Evolutionary conservation across 2,888 invertebrate genomes (phyloP), one percentile per base, ranked within the genome.

Genomic region (Melangyna quadrimaculata): DNA sequence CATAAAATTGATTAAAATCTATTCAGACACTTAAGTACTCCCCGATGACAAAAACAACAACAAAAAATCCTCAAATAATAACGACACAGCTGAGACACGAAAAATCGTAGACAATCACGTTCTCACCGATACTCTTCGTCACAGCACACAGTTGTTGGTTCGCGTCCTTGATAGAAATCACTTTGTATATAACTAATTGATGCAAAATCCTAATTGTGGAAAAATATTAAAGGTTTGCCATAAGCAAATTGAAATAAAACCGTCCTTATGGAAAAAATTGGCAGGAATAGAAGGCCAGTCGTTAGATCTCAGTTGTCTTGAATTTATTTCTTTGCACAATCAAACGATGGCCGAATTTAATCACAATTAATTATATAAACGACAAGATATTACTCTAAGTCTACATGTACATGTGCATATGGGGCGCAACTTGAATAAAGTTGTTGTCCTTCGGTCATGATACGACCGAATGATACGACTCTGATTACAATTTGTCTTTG

Each of bases 401-500:
- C 27, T 14, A 14, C 14, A n/a, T n/a, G n/a, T 8, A 22, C 9
- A 19, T 19, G 1, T 22, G 5, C 6, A 14, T 43, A 48, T 57
- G 19, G 12, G 17, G 2, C 6, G 8, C 32, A 32, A 35, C 37
- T 51, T 67, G 81, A 29, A 43, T 55, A 55, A 35, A 57, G 48
- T 67, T 69, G 65, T 55, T 63, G 45, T 81, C 27, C 43, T 48
- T 77, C 57, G 63, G 63, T 65, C 63, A 74, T 43, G 75, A 57
- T 63, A 32, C 14, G n/a, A 59, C 51, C 17, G 2, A 67, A 51
- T 67, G 51, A 67, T 71, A 37, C 27, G 70, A 57, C 17, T 27
- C 45, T 61, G 59, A 73, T 48, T 63, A 27, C 37, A 73, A 74
- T 78, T 74, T 83, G 78, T 73, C 82, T 83, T 59, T 35, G n/a